Conservation (phyloP, 1,140 invertebrate genomes). For the Parapsyche elsis region DNA sequence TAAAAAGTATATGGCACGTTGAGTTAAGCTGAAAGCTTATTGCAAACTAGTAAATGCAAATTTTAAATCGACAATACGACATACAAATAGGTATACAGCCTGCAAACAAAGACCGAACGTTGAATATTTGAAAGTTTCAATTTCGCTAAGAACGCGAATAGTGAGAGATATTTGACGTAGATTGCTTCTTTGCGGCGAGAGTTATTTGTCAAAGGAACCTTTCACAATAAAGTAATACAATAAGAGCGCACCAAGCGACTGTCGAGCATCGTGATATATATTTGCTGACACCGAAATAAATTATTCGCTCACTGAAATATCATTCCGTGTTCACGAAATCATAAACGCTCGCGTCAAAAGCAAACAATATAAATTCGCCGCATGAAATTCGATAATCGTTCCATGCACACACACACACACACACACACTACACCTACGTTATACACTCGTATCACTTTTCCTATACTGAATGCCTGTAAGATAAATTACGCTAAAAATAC, state of each 20-base stretch:
- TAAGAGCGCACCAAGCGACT: background rate
- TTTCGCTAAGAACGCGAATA: no score
- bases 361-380: background rate
- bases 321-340: background rate
- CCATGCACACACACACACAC: background rate
- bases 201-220: background rate
- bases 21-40: no score
- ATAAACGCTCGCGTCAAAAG: background rate
- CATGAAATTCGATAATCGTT: background rate
- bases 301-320: background rate
- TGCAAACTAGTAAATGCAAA: no score
- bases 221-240: slow-evolving; percentile 7
- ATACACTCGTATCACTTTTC: background rate
- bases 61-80: no score
- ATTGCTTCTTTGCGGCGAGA: background rate
- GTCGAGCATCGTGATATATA: background rate
- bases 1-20: no score
- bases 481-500: background rate
- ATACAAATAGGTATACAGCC: no score
- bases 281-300: slow-evolving; percentile 27
- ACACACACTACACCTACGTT: no score
- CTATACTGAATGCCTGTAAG: background rate
- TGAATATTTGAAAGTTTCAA: no score
- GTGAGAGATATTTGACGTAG: background rate
- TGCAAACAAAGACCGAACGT: no score